Conservation (phyloP, 2,888 invertebrate species). For the Drepanosiphum platanoidis region DNA sequence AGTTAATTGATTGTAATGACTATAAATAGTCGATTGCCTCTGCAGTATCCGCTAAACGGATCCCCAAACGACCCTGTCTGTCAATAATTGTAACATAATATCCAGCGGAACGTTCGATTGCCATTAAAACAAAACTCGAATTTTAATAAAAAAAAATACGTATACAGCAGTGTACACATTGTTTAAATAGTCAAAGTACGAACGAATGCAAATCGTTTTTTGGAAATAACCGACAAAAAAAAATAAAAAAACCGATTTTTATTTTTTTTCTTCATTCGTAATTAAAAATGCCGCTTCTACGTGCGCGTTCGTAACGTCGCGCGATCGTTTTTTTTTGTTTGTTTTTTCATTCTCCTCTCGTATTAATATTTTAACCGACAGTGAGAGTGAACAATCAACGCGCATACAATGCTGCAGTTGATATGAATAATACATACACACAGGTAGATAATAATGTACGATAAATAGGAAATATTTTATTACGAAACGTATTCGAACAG, state of each 20-base stretch:
- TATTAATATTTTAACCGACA: no score
- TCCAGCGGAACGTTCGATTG: neutral
- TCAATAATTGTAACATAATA: neutral
- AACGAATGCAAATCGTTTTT: neutral
- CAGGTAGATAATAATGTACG: no score
- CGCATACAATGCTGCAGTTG: no score
- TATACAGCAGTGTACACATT: no score
- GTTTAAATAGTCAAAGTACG: neutral
- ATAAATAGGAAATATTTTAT: no score
- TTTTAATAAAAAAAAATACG: neutral
- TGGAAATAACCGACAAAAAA: neutral
- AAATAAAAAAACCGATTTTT: neutral
- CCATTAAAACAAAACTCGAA: neutral
- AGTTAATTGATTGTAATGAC: neutral
- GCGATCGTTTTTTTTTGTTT: no score
- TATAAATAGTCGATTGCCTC: neutral
- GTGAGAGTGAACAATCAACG: no score
- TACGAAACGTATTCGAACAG: no score
- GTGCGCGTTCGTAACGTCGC: no score
- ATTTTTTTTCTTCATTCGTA: neutral
- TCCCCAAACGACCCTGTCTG: neutral
- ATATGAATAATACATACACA: no score
- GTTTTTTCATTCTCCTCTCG: no score
- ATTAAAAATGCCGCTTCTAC: neutral
- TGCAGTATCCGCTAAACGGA: neutral